phyloP scores from a whole-genome alignment of 2,888 invertebrate species.

The Parnassius orleans region DNA sequence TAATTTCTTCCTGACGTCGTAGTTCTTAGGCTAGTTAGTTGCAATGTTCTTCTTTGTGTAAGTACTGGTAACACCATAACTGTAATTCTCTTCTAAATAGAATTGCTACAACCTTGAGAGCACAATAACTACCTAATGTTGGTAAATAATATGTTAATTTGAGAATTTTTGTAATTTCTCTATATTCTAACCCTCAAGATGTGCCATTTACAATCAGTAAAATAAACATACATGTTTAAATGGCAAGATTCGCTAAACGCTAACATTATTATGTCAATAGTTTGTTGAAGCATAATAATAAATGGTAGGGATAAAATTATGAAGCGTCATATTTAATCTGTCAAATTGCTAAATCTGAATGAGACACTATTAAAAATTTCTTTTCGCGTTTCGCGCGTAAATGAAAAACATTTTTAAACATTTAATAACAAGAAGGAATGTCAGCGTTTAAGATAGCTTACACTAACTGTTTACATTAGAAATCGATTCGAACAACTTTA shows the following conservation, averaged over 20 bases:
- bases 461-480: constrained; percentile 56
- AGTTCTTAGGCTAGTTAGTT: constrained; percentile 69
- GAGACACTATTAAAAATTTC: constrained; percentile 10
- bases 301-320: constrained; percentile 15
- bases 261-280: constrained; percentile 56
- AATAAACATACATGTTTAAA: constrained; percentile 61
- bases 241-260: constrained; percentile 79
- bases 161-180: background rate
- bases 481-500: constrained; percentile 55
- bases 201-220: constrained; percentile 48
- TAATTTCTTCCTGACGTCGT: constrained; percentile 71
- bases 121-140: constrained; percentile 28
- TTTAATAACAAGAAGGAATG: constrained; percentile 59
- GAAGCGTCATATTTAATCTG: constrained; percentile 12
- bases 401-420: constrained; percentile 28
- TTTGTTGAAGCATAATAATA: constrained; percentile 39
- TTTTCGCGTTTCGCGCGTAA: constrained; percentile 10
- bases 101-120: constrained; percentile 49
- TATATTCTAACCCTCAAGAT: constrained; percentile 39
- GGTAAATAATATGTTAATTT: constrained; percentile 13
- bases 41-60: constrained; percentile 69
- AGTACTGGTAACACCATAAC: constrained; percentile 77
- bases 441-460: constrained; percentile 75
- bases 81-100: constrained; percentile 48
- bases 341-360: constrained; percentile 13